phyloP scores from a whole-genome alignment of 1,140 invertebrate genomes.

The Aphaenogaster ashmeadi region DNA sequence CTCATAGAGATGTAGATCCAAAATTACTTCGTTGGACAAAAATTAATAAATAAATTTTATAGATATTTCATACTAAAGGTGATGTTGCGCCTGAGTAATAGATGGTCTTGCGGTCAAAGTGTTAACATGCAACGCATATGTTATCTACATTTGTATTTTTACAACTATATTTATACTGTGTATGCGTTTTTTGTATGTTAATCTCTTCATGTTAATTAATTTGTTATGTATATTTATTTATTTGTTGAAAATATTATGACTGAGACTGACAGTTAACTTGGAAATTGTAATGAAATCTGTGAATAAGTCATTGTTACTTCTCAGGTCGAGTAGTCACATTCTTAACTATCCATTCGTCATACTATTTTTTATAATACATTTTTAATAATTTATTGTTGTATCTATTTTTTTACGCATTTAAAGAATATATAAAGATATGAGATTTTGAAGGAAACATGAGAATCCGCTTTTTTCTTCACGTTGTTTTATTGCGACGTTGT shows the following conservation, averaged over 20 bases:
- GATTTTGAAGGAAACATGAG: not conserved
- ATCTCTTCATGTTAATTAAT: not conserved
- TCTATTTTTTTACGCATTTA: not conserved
- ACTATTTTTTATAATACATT: not conserved
- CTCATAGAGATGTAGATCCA: not conserved
- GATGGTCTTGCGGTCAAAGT: not conserved
- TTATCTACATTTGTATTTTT: slow-evolving; percentile 31
- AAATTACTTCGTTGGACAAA: not conserved
- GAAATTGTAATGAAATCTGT: slow-evolving; percentile 7
- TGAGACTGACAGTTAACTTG: not conserved
- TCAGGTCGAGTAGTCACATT: not conserved
- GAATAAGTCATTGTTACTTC: not conserved
- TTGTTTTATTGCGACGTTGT: not conserved
- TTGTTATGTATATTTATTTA: slow-evolving; percentile 18
- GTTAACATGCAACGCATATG: not conserved
- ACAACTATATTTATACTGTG: slow-evolving; percentile 10
- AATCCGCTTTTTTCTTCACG: not conserved
- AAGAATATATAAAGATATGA: not conserved
- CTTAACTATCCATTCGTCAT: not conserved
- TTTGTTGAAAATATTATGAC: slow-evolving; percentile 27
- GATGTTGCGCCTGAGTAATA: not conserved
- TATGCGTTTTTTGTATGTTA: slow-evolving; percentile 12
- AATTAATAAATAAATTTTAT: not conserved
- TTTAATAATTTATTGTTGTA: not conserved
- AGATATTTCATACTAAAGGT: not conserved